A percentile compares a stretch with the other conserved stretches of the same genome.
Evolutionary conservation across 2,888 invertebrate genomes (phyloP).

Genomic region (Notodonta ziczac): DNA sequence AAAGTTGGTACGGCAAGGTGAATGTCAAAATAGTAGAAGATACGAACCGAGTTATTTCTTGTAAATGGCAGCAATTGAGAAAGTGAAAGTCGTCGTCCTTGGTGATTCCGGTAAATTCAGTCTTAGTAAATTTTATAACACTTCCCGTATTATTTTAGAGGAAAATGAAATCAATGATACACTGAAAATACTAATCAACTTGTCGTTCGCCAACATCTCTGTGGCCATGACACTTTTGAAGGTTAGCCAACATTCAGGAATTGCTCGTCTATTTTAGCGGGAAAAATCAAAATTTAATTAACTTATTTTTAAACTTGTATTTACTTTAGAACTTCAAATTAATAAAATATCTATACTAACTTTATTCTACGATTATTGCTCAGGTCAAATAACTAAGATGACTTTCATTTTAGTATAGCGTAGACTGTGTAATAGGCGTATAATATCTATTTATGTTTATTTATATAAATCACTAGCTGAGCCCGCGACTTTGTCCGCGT

Average conservation of each 20-base stretch:
- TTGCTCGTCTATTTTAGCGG: conserved; percentile 40
- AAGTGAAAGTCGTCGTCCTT: conserved; percentile 95
- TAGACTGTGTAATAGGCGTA: no score
- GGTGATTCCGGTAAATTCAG: conserved; percentile 92
- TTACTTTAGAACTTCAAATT: no score
- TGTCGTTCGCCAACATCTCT: conserved; percentile 63
- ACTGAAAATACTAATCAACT: conserved; percentile 43
- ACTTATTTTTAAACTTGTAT: no score
- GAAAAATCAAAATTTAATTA: conserved; percentile 20
- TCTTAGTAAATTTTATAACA: conserved; percentile 42
- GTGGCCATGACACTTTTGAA: conserved; percentile 68
- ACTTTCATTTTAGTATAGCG: no score
- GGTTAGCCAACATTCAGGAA: conserved; percentile 57
- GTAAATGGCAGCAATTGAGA: conserved; percentile 92
- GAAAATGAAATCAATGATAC: conserved; percentile 31
- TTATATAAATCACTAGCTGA: no score
- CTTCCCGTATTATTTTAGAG: conserved; percentile 35
- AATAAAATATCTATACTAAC: no score
- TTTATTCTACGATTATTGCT: no score
- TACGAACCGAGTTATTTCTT: conserved; percentile 54
- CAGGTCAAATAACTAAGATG: no score
- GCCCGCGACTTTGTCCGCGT: no score
- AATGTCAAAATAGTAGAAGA: conserved; percentile 63
- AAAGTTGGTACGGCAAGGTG: conserved; percentile 37
- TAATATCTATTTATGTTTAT: no score